These are phyloP conservation scores for Catotricha subobsoleta DNA, from an alignment of 2,888 invertebrate genomes.

Conservation along the genomic window DNA sequence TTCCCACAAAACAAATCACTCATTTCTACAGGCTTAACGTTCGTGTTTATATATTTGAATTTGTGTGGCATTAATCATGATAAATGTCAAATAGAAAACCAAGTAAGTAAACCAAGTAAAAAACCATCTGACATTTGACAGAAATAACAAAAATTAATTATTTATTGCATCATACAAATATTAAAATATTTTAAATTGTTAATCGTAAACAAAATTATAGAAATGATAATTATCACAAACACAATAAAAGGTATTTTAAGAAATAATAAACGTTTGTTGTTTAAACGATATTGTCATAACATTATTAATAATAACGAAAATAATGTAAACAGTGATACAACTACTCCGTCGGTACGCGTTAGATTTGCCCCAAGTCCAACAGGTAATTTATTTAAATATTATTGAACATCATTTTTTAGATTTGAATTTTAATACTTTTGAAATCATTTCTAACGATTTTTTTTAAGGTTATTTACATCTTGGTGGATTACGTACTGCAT, in stretches of 20 bases:
- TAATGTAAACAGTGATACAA: background rate
- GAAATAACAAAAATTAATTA: too few species aligned
- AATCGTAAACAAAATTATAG: too few species aligned
- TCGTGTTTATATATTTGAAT: too few species aligned
- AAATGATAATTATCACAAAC: background rate
- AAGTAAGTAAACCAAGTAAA: too few species aligned
- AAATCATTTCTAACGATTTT: background rate
- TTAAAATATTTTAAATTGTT: too few species aligned
- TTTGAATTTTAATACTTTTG: background rate
- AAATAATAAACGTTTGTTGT: background rate
- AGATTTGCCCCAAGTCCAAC: slow-evolving; percentile 95
- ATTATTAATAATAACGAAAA: background rate
- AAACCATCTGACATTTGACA: too few species aligned
- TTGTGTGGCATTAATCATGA: too few species aligned
- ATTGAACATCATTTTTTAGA: background rate
- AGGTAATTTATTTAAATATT: slow-evolving; percentile 32
- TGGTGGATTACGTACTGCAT: slow-evolving; percentile 85
- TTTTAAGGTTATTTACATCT: slow-evolving; percentile 64
- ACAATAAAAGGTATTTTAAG: background rate
- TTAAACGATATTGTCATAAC: background rate
- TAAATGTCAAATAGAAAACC: too few species aligned
- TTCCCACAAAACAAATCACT: too few species aligned
- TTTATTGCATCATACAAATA: too few species aligned
- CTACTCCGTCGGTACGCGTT: slow-evolving; percentile 35
- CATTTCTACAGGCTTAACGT: too few species aligned